A percentile compares a stretch with the other conserved stretches of the same genome.
phyloP scores from a whole-genome alignment of 2,113 vertebrate genomes.

The Colinus virginianus region DNA sequence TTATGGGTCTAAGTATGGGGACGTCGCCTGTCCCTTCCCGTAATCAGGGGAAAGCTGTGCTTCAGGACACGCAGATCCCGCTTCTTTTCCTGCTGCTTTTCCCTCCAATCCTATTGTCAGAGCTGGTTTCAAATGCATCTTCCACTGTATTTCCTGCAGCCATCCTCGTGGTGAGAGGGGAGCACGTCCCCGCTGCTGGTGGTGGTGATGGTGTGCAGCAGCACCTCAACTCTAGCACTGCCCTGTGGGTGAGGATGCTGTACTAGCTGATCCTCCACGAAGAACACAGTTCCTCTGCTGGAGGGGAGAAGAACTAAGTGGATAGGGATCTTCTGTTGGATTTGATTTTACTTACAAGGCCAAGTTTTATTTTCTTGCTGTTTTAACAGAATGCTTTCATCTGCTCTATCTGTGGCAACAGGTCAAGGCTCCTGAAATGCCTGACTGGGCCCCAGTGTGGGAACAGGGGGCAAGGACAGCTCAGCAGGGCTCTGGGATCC shows the following conservation, averaged over 20 bases:
- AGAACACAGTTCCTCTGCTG: not conserved
- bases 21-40: not conserved
- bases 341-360: not conserved
- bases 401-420: conserved; percentile 56
- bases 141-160: not conserved
- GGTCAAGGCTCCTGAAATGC: conserved; percentile 50
- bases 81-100: not conserved
- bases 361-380: not conserved
- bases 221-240: not conserved
- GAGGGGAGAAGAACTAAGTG: conserved; percentile 6
- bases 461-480: not conserved
- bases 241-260: not conserved
- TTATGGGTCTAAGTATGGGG: not conserved
- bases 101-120: not conserved
- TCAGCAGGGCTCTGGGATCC: not conserved
- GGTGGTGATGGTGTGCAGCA: not conserved
- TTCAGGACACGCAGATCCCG: not conserved
- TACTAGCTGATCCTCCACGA: not conserved
- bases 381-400: conserved; percentile 54
- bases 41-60: not conserved
- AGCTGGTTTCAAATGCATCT: not conserved
- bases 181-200: not conserved
- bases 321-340: not conserved
- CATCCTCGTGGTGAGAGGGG: not conserved
- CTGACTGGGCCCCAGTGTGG: conserved; percentile 50